phyloP scores from a whole-genome alignment of 2,888 invertebrate genomes.

The Stegana nigrithorax region DNA sequence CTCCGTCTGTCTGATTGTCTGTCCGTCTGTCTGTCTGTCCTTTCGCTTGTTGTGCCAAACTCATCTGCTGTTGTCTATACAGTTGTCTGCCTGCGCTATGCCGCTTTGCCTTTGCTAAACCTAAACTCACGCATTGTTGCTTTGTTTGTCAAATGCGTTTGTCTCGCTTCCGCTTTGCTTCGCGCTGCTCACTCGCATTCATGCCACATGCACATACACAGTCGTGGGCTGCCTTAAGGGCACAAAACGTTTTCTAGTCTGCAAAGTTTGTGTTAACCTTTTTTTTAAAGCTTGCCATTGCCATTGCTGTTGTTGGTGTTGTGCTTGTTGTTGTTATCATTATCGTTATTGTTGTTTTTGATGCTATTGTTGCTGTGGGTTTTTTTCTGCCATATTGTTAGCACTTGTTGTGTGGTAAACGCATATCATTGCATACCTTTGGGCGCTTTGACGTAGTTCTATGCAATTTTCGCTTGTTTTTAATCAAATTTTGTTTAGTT shows the following conservation, averaged over 20 bases:
- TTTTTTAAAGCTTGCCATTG: background rate
- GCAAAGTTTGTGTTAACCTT: slow-evolving; percentile 11
- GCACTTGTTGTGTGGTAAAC: background rate
- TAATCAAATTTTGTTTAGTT: background rate
- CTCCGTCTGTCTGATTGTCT: background rate
- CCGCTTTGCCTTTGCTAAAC: too few relatives aligned
- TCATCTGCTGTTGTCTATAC: too few relatives aligned
- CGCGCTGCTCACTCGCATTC: background rate
- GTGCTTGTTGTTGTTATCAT: too few relatives aligned
- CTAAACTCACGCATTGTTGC: slow-evolving; percentile 16
- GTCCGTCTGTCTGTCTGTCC: background rate
- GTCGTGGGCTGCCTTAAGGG: background rate
- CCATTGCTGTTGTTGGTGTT: background rate
- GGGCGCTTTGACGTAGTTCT: background rate
- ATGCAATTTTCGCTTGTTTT: background rate
- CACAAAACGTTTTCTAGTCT: slow-evolving; percentile 13
- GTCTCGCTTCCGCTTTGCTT: background rate
- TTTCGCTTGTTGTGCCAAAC: background rate
- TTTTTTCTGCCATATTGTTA: background rate
- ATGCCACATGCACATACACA: background rate
- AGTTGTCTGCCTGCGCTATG: too few relatives aligned
- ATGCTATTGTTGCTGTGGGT: too few relatives aligned
- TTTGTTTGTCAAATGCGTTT: slow-evolving; percentile 12
- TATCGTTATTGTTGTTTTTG: too few relatives aligned
- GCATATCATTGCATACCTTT: slow-evolving; percentile 12